Base-by-base conservation (phyloP, 2,797 vertebrate species). In the Sebastes glaucus region DNA sequence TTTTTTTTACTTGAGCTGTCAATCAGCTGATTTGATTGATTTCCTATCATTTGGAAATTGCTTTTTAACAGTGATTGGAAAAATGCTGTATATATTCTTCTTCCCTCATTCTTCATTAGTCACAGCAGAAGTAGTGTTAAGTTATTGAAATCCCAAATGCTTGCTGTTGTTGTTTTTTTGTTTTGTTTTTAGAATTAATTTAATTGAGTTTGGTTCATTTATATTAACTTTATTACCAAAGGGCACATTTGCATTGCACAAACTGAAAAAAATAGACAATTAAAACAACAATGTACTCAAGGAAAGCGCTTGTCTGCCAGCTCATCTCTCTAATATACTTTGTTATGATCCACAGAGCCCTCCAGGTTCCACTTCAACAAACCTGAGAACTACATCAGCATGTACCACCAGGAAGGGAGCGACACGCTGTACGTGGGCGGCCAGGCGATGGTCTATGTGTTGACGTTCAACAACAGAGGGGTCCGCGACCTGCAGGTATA, bases 381-480 rank as follows among this genome's bases (percentile, higher is more conserved):
- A 81, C 93, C 93, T 0, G 95, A 97, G 89, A 95, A 94, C 87
- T 96, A 95, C 90, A 93, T 94, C 64, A 94, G 95, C 59, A 91
- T 97, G 89, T 96, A 94, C 89, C 96, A 96, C 71, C 95, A 93
- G 71, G 89, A 94, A 13, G 96, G 95, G 8, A 94, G 89, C 14
- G 89, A 96, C 83, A 94, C 90, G 5, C 92, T 97, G 49, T 95
- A 96, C 5, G 92, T 97, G 33, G 96, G 96, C 16, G 96, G 95
- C 66, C 92, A 85, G 65, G 96, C 93, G 3, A 84, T 86, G 38
- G 84, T 97, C 90, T 96, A 95, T 46, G 72, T 95, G 68, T 52
- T 97, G 88, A 94, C 87, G 0, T 97, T 96, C 88, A 92, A 75
- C 8, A 88, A 94, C 77, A 90, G 92, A 86, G 93, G 87, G 52